phyloP scores from a whole-genome alignment of 2,888 invertebrate genomes.

The Leptarthrus brevirostris region DNA sequence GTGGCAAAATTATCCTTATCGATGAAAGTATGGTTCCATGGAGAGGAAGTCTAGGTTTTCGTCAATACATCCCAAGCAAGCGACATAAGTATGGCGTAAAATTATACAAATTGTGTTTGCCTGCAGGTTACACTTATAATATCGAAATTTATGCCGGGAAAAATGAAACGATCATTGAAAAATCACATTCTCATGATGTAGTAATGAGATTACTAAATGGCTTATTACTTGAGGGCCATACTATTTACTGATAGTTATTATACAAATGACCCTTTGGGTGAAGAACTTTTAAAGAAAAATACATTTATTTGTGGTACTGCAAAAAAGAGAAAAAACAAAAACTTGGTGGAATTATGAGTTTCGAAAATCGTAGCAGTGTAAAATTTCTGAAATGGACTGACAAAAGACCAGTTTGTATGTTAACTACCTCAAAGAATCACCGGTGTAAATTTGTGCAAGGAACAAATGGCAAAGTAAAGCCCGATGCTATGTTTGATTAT shows the following conservation, averaged over 20 bases:
- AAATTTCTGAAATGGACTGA: too few relatives aligned
- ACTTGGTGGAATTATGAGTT: too few relatives aligned
- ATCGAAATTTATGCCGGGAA: slow-evolving; percentile 47
- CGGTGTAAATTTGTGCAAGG: too few relatives aligned
- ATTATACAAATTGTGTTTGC: slow-evolving; percentile 51
- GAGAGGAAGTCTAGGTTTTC: slow-evolving; percentile 59
- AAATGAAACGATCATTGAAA: slow-evolving; percentile 7
- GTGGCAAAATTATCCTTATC: slow-evolving; percentile 58
- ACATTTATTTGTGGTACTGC: slow-evolving; percentile 32
- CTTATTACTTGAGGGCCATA: slow-evolving; percentile 53
- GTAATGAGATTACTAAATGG: slow-evolving; percentile 28
- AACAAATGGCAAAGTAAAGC: too few relatives aligned
- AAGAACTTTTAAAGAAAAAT: slow-evolving; percentile 32
- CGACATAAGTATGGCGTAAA: too few relatives aligned
- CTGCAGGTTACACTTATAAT: slow-evolving; percentile 47
- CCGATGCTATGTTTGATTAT: too few relatives aligned
- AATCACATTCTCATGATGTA: slow-evolving; percentile 53
- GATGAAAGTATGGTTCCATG: slow-evolving; percentile 61
- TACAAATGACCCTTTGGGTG: slow-evolving; percentile 56
- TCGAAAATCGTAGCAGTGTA: too few relatives aligned
- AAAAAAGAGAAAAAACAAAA: too few relatives aligned
- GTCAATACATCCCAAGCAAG: slow-evolving; percentile 59
- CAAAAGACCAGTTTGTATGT: too few relatives aligned
- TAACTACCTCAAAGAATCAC: too few relatives aligned
- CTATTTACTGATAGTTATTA: slow-evolving; percentile 59